Conservation (phyloP, 1,140 invertebrate species). For the Magallana ariakensis region DNA sequence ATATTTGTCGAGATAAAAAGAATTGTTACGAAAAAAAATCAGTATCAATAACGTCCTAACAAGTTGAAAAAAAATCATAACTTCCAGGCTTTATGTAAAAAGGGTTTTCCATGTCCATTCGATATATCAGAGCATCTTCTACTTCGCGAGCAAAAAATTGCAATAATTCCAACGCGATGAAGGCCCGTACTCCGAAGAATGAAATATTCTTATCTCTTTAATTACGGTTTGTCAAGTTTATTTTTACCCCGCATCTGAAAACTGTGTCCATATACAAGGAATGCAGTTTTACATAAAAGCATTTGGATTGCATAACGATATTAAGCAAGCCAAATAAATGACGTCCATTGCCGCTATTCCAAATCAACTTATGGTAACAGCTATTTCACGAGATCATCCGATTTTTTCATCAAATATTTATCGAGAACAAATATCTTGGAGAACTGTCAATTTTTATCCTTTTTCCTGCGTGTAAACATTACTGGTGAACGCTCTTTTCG, state of each 20-base stretch:
- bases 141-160: neutral
- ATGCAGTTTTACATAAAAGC: neutral
- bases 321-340: constrained; percentile 8
- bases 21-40: too few species aligned
- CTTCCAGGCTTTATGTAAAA: too few species aligned
- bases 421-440: constrained; percentile 30
- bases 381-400: constrained; percentile 3
- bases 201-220: neutral
- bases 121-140: neutral
- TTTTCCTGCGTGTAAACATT: constrained; percentile 33
- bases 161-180: neutral
- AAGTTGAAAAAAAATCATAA: too few species aligned
- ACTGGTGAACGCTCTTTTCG: constrained; percentile 22
- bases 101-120: too few species aligned
- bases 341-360: neutral
- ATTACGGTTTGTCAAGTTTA: constrained; percentile 7
- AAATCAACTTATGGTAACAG: neutral
- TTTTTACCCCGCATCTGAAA: constrained; percentile 15
- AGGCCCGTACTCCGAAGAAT: neutral
- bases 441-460: constrained; percentile 34
- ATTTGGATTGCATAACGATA: constrained; percentile 6
- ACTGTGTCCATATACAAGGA: neutral
- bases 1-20: too few species aligned
- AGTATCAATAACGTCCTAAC: too few species aligned
- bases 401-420: constrained; percentile 32